Base-by-base conservation (phyloP, 2,888 invertebrate genomes). In the Tinea trinotella region DNA sequence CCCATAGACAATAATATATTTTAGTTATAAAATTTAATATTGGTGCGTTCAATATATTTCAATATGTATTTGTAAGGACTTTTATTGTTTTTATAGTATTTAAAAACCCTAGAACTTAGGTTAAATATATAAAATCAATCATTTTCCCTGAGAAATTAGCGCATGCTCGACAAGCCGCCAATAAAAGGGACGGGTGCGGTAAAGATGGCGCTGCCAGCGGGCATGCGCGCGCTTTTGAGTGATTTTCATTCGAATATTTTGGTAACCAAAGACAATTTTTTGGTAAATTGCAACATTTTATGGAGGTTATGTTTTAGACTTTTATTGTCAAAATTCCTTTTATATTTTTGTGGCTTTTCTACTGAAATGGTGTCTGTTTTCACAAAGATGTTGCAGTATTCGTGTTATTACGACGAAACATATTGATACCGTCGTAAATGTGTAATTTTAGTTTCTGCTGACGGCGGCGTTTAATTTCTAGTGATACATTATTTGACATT, bases 271-370 rank as follows among this genome's bases (percentile, higher is more conserved):
- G 81, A 81, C 75, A 76, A 73, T 60, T 67, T 70, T 69, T 72
- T 34, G 15, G 68, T 75, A 20, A 24, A 52, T 52, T 52, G 22
- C 30, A 30, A 34, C 18, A 30, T 30, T 52, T 52, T 30, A 13
- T 13, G 15, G 30, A 52, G 52, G 52, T 52, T 52, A 52, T 52
- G 52, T 52, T 52, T 19, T 50, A 44, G 44, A 48, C 48, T 74
- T 71, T 69, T 76, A 74, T 81, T 83, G 82, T 81, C 83, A 83
- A 82, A 81, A 69, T 76, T 77, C 18, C 19, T 19, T 52, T 52
- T 52, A 35, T 52, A n/a, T 15, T 40, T 7, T n/a, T 40, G 40
- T 40, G n/a, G 13, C 13, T 40, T 13, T 40, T 10, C n/a, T 30
- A 13, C 40, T 12, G 40, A 12, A 40, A 40, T 40, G 40, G 40